These are phyloP conservation scores for Forpus xanthops DNA, from an alignment of 2,797 vertebrate genomes.

Conservation along the genomic window DNA sequence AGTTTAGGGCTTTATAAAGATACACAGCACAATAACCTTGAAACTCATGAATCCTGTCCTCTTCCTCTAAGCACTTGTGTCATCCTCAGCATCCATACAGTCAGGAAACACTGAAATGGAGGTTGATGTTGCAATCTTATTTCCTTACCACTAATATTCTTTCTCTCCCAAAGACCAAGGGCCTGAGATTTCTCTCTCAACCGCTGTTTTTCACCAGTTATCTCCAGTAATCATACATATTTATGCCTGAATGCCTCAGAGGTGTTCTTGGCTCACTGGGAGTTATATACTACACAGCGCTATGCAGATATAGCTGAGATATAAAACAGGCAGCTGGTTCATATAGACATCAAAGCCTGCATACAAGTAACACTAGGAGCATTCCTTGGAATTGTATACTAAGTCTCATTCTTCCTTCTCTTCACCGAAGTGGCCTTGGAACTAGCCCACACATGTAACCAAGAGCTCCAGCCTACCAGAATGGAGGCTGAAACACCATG, in stretches of 20 bases:
- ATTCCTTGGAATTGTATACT: neutral
- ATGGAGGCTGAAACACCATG: neutral
- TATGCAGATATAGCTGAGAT: neutral
- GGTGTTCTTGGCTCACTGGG: neutral
- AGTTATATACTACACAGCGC: neutral
- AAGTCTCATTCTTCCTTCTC: neutral
- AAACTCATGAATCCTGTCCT: neutral
- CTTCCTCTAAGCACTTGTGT: neutral
- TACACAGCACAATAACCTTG: conserved; percentile 20
- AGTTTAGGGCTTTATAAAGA: conserved; percentile 32
- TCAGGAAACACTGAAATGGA: neutral
- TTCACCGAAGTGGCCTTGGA: neutral
- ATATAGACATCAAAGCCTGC: neutral
- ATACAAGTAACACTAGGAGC: neutral
- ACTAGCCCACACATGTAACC: fast-evolving
- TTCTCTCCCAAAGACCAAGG: neutral
- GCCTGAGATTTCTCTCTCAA: neutral
- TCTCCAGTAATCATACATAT: neutral
- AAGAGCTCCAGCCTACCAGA: neutral
- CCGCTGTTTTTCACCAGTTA: neutral
- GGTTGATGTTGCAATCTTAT: neutral
- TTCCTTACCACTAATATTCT: neutral
- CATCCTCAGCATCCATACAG: neutral
- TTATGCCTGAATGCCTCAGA: neutral
- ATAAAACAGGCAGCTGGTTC: neutral